Evolutionary conservation across 2,797 vertebrate species (phyloP).

Genomic region (Nasua narica): DNA sequence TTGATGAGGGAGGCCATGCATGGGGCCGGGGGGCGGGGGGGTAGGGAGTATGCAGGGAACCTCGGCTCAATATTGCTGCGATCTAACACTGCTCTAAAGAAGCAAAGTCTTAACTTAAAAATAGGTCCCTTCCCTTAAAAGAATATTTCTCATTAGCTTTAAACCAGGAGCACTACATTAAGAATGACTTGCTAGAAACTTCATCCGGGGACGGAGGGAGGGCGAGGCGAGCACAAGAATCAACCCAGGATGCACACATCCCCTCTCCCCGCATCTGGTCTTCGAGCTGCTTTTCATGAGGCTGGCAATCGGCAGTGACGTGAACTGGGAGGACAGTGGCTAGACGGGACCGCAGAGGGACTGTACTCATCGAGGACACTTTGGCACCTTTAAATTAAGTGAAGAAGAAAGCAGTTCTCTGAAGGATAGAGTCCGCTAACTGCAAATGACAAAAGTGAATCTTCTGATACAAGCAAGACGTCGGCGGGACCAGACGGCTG

Average conservation of each 20-base stretch:
- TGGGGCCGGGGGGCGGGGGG: fast-evolving
- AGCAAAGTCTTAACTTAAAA: not conserved
- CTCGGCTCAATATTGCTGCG: not conserved
- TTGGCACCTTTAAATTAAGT: not conserved
- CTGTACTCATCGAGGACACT: not conserved
- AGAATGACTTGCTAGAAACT: not conserved
- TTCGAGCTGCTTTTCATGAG: not conserved
- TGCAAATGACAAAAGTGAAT: conserved; percentile 23
- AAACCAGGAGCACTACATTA: not conserved
- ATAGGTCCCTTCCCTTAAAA: not conserved
- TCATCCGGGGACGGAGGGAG: not conserved
- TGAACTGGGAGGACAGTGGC: not conserved
- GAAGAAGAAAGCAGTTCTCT: not conserved
- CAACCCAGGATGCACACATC: fast-evolving
- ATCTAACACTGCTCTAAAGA: not conserved
- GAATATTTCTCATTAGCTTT: not conserved
- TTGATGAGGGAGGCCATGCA: not conserved
- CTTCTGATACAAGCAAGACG: not conserved
- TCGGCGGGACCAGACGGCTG: not conserved
- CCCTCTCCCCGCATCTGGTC: not conserved
- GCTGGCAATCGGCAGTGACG: not conserved
- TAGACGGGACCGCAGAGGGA: not conserved
- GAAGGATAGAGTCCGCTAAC: not conserved
- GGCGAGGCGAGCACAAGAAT: fast-evolving
- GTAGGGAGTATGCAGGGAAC: not conserved